A percentile compares a stretch with the other conserved stretches of the same genome.
These are phyloP conservation scores for Griposia aprilina DNA, from an alignment of 2,888 invertebrate species.

Conservation along the genomic window DNA sequence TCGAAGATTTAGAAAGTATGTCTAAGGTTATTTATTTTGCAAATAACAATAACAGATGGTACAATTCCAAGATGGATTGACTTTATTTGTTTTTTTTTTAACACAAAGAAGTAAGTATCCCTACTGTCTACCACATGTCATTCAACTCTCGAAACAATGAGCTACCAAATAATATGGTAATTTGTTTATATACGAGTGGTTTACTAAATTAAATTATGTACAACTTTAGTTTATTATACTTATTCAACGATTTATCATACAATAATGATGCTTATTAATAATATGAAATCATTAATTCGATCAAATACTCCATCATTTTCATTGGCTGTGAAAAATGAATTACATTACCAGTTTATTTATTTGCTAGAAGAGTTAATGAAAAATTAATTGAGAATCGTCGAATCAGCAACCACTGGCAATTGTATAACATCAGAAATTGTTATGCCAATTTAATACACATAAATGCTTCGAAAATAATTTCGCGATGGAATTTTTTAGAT, in stretches of 20 bases:
- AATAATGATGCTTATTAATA: constrained; percentile 20
- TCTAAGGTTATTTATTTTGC: not conserved
- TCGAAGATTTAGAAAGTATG: not conserved
- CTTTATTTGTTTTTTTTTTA: not conserved
- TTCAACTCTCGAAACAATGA: not conserved
- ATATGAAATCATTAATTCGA: constrained; percentile 22
- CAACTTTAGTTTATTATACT: constrained; percentile 4
- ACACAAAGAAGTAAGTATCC: not conserved
- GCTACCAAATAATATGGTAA: not conserved
- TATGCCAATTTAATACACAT: constrained; percentile 1
- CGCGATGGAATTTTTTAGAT: not conserved
- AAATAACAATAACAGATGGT: not conserved
- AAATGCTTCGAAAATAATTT: not conserved
- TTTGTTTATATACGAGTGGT: not conserved
- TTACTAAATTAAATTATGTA: not conserved
- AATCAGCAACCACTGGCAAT: constrained; percentile 13
- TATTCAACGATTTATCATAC: not conserved
- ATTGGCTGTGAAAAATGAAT: constrained; percentile 31
- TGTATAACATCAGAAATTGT: constrained; percentile 1
- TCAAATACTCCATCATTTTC: constrained; percentile 15
- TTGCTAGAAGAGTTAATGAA: constrained; percentile 36
- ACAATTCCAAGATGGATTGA: not conserved
- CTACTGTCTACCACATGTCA: not conserved
- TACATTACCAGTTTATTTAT: constrained; percentile 32
- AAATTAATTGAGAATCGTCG: constrained; percentile 38